A percentile compares a stretch with the other conserved stretches of the same genome.
Evolutionary conservation across 2,888 invertebrate genomes (phyloP).

Genomic region (Diplolepis rosae): DNA sequence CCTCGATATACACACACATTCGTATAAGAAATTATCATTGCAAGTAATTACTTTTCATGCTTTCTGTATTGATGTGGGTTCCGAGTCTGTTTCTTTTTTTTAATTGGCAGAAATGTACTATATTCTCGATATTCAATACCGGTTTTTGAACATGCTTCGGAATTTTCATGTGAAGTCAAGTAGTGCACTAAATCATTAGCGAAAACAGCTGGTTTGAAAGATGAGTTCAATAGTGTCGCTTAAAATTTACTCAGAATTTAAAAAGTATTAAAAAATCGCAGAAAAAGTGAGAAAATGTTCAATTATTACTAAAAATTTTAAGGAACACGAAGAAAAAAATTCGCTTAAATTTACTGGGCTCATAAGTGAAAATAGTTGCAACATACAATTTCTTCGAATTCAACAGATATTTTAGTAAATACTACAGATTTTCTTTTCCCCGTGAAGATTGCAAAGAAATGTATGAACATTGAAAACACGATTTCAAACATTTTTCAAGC

Average conservation of each 20-base stretch:
- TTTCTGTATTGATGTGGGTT: slow-evolving; percentile 38
- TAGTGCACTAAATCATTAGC: background rate
- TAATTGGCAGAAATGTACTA: slow-evolving; percentile 18
- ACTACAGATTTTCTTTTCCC: no score
- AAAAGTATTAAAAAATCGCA: background rate
- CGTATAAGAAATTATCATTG: slow-evolving; percentile 18
- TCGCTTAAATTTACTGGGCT: no score
- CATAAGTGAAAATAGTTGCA: no score
- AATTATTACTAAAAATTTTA: no score
- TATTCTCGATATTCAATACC: slow-evolving; percentile 7
- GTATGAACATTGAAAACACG: no score
- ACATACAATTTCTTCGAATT: no score
- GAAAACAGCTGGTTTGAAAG: background rate
- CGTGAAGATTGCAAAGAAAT: no score
- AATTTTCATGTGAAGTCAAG: background rate
- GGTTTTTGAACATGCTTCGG: background rate
- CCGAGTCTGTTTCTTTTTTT: slow-evolving; percentile 33
- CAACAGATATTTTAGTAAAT: no score
- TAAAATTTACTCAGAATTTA: no score
- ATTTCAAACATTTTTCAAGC: no score
- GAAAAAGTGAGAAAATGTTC: no score
- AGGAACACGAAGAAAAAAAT: no score
- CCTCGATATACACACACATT: slow-evolving; percentile 8
- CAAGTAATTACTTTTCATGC: slow-evolving; percentile 28
- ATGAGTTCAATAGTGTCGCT: background rate